phyloP scores from a whole-genome alignment of 2,888 invertebrate genomes.

The Carpatolechia fugitivella region DNA sequence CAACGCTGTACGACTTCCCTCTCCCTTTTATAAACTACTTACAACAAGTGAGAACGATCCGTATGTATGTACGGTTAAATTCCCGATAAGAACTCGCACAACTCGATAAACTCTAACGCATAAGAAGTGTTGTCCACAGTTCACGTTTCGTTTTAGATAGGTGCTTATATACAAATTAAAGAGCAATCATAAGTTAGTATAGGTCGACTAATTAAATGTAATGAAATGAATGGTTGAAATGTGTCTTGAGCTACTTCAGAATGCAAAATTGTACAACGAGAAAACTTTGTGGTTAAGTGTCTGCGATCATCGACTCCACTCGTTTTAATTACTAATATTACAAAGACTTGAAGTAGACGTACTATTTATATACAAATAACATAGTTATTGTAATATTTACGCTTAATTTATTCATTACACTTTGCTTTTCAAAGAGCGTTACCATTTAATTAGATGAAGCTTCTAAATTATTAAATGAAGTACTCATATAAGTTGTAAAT shows the following conservation, averaged over 20 bases:
- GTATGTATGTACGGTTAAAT: background rate
- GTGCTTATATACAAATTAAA: constrained; percentile 53
- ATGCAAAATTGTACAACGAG: constrained; percentile 60
- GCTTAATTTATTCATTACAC: constrained; percentile 38
- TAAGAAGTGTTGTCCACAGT: constrained; percentile 41
- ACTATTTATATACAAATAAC: constrained; percentile 22
- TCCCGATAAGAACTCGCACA: constrained; percentile 12
- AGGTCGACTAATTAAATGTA: constrained; percentile 37
- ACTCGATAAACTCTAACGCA: constrained; percentile 9
- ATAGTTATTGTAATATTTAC: constrained; percentile 40
- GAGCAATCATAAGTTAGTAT: constrained; percentile 47
- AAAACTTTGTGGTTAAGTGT: constrained; percentile 40
- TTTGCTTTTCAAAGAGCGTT: constrained; percentile 32
- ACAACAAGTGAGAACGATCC: background rate
- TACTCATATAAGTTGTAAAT: constrained; percentile 6
- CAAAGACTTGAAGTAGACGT: constrained; percentile 36
- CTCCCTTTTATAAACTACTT: background rate
- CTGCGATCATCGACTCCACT: constrained; percentile 45
- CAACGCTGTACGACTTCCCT: background rate
- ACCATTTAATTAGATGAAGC: constrained; percentile 27
- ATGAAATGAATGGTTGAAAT: constrained; percentile 29
- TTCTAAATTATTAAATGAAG: constrained; percentile 32
- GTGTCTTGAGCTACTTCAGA: constrained; percentile 51
- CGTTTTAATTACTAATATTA: constrained; percentile 31
- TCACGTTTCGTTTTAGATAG: constrained; percentile 48